Evolutionary conservation across 2,113 vertebrate species (phyloP), one percentile per base, ranked within the genome.

Genomic region (Hystrix cristata): DNA sequence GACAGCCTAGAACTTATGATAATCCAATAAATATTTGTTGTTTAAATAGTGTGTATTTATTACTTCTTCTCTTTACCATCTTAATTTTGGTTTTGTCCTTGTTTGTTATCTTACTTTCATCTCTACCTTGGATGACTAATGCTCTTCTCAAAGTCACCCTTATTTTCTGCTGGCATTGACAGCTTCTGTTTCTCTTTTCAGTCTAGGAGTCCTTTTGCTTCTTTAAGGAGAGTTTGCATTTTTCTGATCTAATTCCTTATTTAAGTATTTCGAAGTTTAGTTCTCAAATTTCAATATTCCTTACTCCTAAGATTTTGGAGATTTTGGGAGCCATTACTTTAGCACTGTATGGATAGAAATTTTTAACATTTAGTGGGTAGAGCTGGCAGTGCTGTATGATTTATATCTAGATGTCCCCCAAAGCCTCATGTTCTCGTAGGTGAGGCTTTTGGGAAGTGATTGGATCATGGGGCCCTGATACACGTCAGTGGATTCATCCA

Each of bases 161-260:
- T 25, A 74, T 69, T 86, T 38, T 86, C 5, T 48, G 19, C 46
- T 62, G 5, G 34, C 48, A 8, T 43, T 95, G 31, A 60, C 29
- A 46, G 71, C 53, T 82, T 57, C 53, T 87, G 55, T 27, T 23
- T 93, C 38, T 95, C 57, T 85, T 48, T 89, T 93, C 72, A n/a
- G 18, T 64, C 18, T 82, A 51, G 53, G n/a, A 34, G 7, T 16
- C 31, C 74, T 87, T 80, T 78, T 67, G 19, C n/a, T 43, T 72
- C 31, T 81, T 64, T 59, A 21, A 92, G n/a, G 34, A 86, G 3
- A 65, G 29, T 79, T 79, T 79, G 7, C 43, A 29, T 78, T 87
- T 65, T 18, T 82, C 53, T 64, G 46, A 16, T 69, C 19, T 90
- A 46, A 55, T 53, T 93, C 38, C 89, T 62, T 78, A 38, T 81